Evolutionary conservation across 2,888 invertebrate species (phyloP).

Genomic region (Microplitis manilae): DNA sequence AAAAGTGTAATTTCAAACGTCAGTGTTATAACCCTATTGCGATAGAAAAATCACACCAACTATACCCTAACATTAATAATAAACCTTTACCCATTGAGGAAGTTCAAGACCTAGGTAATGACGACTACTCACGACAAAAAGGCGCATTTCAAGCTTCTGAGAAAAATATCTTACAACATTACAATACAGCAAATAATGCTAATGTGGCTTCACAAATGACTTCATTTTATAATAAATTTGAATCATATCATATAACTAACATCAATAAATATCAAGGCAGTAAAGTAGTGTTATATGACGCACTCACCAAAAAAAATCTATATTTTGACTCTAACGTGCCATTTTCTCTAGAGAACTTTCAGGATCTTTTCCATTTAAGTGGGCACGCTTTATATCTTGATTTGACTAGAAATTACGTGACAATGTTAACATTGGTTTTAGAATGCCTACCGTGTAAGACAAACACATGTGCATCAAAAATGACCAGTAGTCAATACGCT

Average conservation of each 20-base stretch:
- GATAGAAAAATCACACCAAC: background rate
- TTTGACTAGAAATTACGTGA: constrained; percentile 1
- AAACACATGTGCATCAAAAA: background rate
- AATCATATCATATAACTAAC: background rate
- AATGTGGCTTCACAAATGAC: background rate
- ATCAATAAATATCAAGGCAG: background rate
- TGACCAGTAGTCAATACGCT: background rate
- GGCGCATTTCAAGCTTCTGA: background rate
- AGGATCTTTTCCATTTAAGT: background rate
- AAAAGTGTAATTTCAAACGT: background rate
- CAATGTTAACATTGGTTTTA: background rate
- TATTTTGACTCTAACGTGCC: background rate
- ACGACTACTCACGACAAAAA: background rate
- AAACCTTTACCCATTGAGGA: background rate
- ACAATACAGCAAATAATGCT: background rate
- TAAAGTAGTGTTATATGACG: background rate
- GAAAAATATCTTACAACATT: background rate
- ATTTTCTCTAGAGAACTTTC: background rate
- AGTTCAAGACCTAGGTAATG: background rate
- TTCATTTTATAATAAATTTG: background rate
- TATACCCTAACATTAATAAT: background rate
- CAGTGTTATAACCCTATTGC: background rate
- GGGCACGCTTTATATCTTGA: background rate
- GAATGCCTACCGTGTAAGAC: background rate
- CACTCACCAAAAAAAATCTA: background rate